Base-by-base conservation (phyloP, 2,888 invertebrate species). In the Oscheius myriophilus region DNA sequence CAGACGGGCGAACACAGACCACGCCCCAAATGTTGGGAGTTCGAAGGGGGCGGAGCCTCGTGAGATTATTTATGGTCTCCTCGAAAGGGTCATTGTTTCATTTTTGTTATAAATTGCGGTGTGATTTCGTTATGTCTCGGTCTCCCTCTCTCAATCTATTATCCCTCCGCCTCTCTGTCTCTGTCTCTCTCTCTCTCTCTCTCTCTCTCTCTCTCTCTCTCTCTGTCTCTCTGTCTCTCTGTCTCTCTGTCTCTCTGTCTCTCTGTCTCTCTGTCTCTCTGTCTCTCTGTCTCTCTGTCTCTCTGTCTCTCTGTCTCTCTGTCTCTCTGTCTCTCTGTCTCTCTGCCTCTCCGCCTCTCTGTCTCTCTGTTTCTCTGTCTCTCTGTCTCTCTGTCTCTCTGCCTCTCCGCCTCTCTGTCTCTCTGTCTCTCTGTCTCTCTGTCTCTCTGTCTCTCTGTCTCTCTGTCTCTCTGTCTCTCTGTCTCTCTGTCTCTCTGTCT, bases 251-350 rank as follows among this genome's bases (percentile, higher is more conserved):
- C n/a, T 49, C 11, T 3, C 4, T 49, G 4, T 9, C 4, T 9
- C 49, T 49, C 49, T 49, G 4, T 33, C 9, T 33, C 3, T 33
- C 33, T 33, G 4, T 9, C 79, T 79, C 9, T n/a, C 71, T 61
- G 16, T 58, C 18, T 53, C 53, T 53, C 53, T 23, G 7, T 53
- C n/a, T n/a, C n/a, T n/a, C 25, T 53, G 4, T 53, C 21, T 53
- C 23, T 53, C 53, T 53, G 7, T 23, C 7, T 18, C 53, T 53
- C 53, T 53, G 25, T 25, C 55, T 25, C 33, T 25, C 55, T 25
- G 11, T 21, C 3, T 16, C 55, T 55, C 55, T 55, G 25, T 55
- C 9, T 55, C 55, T 33, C n/a, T 25, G 1, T 33, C 1, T 39
- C 46, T 46, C 46, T 1, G 25, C 9, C 14, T 55, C 55, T 55